phyloP scores from a whole-genome alignment of 2,797 vertebrate genomes.

The Gymnothorax reevesii region DNA sequence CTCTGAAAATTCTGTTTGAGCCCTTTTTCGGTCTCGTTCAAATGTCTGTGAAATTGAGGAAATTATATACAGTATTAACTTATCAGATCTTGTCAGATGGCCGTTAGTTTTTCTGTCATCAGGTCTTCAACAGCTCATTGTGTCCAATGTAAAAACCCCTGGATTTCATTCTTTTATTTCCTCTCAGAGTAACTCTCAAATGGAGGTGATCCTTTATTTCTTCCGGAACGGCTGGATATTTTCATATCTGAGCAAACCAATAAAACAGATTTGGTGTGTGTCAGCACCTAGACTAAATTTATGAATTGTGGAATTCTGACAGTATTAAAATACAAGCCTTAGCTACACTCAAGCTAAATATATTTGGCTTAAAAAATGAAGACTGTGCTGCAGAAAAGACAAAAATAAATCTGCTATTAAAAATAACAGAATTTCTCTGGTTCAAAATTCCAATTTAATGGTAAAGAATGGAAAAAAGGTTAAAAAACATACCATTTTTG shows the following conservation, averaged over 20 bases:
- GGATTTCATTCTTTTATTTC: slow-evolving; percentile 31
- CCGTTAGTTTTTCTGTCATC: slow-evolving; percentile 2
- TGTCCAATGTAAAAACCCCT: slow-evolving; percentile 13
- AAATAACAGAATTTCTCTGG: neutral
- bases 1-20: neutral
- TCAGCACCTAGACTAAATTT: neutral
- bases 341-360: neutral
- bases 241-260: slow-evolving; percentile 2
- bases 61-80: slow-evolving; percentile 30
- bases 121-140: neutral
- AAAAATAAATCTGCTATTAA: neutral
- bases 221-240: slow-evolving; percentile 7
- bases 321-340: neutral
- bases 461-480: neutral
- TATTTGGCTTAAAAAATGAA: neutral
- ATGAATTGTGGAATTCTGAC: neutral
- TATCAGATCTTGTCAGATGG: slow-evolving; percentile 27
- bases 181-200: slow-evolving; percentile 21
- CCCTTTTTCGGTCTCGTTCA: slow-evolving; percentile 22
- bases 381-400: neutral
- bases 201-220: slow-evolving; percentile 29
- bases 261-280: slow-evolving; percentile 18
- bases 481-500: neutral
- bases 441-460: neutral
- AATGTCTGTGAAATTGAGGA: slow-evolving; percentile 10